Evolutionary conservation across 1,140 invertebrate genomes (phyloP).

Genomic region (Chymomyza costata): DNA sequence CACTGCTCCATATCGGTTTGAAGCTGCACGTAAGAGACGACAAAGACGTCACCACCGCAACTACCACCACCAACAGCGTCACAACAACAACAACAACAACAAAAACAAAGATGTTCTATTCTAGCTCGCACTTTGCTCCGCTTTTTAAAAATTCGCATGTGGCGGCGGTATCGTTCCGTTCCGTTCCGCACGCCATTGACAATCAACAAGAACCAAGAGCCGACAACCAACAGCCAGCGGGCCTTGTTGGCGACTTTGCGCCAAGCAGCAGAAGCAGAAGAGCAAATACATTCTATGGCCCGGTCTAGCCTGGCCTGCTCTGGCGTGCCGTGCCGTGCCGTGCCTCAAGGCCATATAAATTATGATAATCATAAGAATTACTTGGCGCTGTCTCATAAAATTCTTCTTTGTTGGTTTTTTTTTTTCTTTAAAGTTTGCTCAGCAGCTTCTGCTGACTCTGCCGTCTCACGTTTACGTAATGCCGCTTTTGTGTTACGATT

Average conservation of each 20-base stretch:
- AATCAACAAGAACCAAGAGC: neutral
- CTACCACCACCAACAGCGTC: too few relatives aligned
- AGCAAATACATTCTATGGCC: conserved; percentile 25
- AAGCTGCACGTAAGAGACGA: too few relatives aligned
- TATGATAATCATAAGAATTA: conserved; percentile 74
- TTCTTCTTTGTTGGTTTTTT: conserved; percentile 13
- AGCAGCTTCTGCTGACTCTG: too few relatives aligned
- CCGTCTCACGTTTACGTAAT: neutral
- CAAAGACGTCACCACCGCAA: too few relatives aligned
- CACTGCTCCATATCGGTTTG: too few relatives aligned
- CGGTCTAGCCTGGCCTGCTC: conserved; percentile 13
- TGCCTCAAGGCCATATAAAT: conserved; percentile 65
- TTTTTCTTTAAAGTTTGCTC: too few relatives aligned
- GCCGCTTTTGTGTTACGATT: conserved; percentile 6
- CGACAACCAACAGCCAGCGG: too few relatives aligned
- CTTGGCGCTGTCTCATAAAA: conserved; percentile 47
- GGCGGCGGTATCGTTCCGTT: conserved; percentile 1
- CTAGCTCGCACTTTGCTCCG: conserved; percentile 11
- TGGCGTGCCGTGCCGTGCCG: conserved; percentile 13
- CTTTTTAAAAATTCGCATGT: conserved; percentile 40
- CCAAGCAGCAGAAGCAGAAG: neutral
- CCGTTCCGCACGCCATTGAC: too few relatives aligned
- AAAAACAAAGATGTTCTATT: conserved; percentile 6
- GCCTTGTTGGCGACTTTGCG: neutral
- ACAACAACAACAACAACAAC: too few relatives aligned